Conservation (phyloP, 2,797 vertebrate species). For the Manis crassicaudata region DNA sequence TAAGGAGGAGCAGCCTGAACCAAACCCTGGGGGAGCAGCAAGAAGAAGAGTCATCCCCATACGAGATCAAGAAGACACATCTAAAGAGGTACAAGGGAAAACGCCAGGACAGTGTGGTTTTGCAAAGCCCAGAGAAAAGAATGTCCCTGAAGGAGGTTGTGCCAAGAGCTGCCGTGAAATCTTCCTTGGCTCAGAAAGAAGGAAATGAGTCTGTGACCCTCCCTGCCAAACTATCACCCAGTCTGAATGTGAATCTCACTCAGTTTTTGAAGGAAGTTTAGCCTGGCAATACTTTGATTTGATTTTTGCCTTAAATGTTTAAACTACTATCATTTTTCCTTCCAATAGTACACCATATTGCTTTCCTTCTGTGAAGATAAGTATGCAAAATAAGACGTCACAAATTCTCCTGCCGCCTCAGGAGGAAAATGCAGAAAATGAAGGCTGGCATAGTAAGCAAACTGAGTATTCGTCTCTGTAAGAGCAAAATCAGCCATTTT, state of each 20-base stretch:
- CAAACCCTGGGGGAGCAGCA: not conserved
- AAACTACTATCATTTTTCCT: not conserved
- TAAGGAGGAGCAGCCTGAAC: not conserved
- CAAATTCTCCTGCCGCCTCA: not conserved
- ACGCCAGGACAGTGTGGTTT: not conserved
- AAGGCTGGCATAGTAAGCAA: not conserved
- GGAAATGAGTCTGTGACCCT: not conserved
- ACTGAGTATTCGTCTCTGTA: not conserved
- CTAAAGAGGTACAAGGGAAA: not conserved
- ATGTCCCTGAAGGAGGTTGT: not conserved
- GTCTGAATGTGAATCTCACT: not conserved
- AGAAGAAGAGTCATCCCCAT: not conserved
- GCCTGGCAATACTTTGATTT: not conserved
- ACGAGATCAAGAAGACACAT: not conserved
- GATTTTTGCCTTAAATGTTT: constrained; percentile 12
- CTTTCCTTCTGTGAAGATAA: constrained; percentile 46
- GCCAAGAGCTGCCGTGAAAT: not conserved
- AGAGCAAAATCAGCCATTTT: not conserved
- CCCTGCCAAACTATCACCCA: not conserved
- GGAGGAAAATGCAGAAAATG: constrained; percentile 15
- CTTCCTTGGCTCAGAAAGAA: not conserved
- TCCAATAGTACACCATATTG: not conserved
- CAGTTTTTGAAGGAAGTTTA: not conserved
- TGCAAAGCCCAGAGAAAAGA: not conserved
- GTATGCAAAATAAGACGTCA: constrained; percentile 23